Base-by-base conservation (phyloP, 2,113 vertebrate species). In the Plectropomus leopardus region DNA sequence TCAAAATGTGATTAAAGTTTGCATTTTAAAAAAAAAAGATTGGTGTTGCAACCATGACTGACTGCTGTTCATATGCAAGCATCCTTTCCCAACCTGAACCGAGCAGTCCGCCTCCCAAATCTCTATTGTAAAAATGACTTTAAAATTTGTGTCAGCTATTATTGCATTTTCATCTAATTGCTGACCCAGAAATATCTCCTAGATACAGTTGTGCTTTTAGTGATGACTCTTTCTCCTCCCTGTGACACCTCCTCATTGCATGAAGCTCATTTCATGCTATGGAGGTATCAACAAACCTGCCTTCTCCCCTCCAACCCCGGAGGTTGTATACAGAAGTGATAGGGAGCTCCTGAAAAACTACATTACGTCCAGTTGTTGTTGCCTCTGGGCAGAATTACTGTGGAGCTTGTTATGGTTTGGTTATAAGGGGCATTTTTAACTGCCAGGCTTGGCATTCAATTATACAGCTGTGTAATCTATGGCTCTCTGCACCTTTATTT, bases 381-480 rank as follows among this genome's bases (percentile, higher is more conserved):
- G 86, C 92, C 91, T 77, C 78, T 50, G 87, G 93, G 88, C 92
- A 71, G 89, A 92, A 82, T 81, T 89, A 91, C 94, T 89, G 89
- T 87, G 88, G 93, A 91, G 77, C 85, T 85, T 80, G 83, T 91
- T 93, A 88, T 86, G 74, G 87, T 88, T 86, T 85, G 82, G 88
- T 80, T 88, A 77, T 67, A 76, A 80, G 83, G 86, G 82, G 68
- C 76, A 78, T 88, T 90, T 87, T 83, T 64, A 89, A 91, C 84
- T 80, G 83, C 75, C 88, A 92, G 81, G 45, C 75, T 68, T 82
- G 85, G 80, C 85, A 86, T 90, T 91, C 85, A 89, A 88, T 92
- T 91, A 89, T 88, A 85, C 69, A 82, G 80, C 77, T 24, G 28
- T 26, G 80, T 89, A 89, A 90, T 85, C 72, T 86, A 89, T 76